phyloP scores from a whole-genome alignment of 2,113 vertebrate genomes.

The Colius striatus region DNA sequence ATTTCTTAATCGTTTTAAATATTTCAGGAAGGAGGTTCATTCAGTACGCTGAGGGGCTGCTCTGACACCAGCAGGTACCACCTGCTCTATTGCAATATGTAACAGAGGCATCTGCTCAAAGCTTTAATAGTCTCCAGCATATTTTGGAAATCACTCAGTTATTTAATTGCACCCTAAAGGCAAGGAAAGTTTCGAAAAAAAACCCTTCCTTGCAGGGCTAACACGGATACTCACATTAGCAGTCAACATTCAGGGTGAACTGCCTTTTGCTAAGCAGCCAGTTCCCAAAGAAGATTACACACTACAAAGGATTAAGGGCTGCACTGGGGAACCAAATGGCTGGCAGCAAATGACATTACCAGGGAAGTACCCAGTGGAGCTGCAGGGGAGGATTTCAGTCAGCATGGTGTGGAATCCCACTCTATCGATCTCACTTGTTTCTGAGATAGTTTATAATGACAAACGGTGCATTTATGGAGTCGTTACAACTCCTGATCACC shows the following conservation, averaged over 20 bases:
- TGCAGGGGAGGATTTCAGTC: not conserved
- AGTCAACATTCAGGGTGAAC: not conserved
- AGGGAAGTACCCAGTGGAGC: not conserved
- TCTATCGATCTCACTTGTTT: conserved; percentile 22
- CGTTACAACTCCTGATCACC: conserved; percentile 7
- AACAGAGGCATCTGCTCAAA: conserved; percentile 46
- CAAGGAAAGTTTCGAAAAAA: not conserved
- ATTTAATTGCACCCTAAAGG: conserved; percentile 54
- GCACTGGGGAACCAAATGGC: not conserved
- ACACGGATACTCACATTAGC: not conserved
- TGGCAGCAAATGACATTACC: not conserved
- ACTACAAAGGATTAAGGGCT: conserved; percentile 9
- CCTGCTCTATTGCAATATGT: conserved; percentile 27
- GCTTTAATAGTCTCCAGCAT: conserved; percentile 33
- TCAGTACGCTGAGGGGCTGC: not conserved
- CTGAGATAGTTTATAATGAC: conserved; percentile 36
- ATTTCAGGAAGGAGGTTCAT: not conserved
- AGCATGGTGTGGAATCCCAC: not conserved
- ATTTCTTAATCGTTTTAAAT: conserved; percentile 42
- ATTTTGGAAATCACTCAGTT: conserved; percentile 36
- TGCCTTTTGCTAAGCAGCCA: conserved; percentile 44
- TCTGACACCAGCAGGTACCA: conserved; percentile 8
- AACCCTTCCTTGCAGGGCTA: not conserved
- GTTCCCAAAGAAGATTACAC: conserved; percentile 50
- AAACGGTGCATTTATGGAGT: not conserved